These are phyloP conservation scores for Alethe diademata DNA, from an alignment of 2,113 vertebrate species.

Conservation along the genomic window DNA sequence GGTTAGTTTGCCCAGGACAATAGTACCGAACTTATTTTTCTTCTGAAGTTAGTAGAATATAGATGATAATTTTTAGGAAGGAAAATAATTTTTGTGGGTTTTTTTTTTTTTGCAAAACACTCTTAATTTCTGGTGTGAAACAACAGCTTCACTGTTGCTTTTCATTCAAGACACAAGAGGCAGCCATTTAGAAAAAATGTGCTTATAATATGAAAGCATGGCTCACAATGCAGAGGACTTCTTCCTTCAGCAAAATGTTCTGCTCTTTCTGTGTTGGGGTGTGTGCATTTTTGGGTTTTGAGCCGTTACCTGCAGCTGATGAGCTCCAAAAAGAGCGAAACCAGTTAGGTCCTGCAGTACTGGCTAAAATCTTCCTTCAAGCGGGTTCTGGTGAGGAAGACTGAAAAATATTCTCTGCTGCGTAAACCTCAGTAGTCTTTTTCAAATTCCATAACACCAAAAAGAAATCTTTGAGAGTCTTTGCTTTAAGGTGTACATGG, in stretches of 20 bases:
- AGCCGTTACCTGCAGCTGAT: slow-evolving; percentile 82
- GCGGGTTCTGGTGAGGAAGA: background rate
- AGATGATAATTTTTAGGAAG: background rate
- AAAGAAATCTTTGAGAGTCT: background rate
- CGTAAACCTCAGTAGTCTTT: background rate
- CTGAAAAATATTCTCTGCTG: background rate
- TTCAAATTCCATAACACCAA: background rate
- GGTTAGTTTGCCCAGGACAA: background rate
- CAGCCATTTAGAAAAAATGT: background rate
- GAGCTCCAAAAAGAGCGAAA: slow-evolving; percentile 83
- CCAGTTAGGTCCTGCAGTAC: slow-evolving; percentile 79
- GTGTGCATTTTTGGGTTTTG: background rate
- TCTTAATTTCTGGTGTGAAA: background rate
- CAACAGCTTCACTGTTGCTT: rapidly evolving
- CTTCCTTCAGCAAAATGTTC: background rate
- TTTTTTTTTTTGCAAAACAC: background rate
- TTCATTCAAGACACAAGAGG: background rate
- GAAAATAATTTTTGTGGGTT: background rate
- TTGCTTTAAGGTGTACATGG: rapidly evolving
- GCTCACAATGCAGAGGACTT: background rate
- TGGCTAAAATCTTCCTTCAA: slow-evolving; percentile 39
- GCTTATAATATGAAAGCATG: background rate
- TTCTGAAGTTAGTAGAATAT: background rate
- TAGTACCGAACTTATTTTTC: background rate
- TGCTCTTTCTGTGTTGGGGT: background rate